phyloP scores from a whole-genome alignment of 2,888 invertebrate species.

The Drosophila peninsularis region DNA sequence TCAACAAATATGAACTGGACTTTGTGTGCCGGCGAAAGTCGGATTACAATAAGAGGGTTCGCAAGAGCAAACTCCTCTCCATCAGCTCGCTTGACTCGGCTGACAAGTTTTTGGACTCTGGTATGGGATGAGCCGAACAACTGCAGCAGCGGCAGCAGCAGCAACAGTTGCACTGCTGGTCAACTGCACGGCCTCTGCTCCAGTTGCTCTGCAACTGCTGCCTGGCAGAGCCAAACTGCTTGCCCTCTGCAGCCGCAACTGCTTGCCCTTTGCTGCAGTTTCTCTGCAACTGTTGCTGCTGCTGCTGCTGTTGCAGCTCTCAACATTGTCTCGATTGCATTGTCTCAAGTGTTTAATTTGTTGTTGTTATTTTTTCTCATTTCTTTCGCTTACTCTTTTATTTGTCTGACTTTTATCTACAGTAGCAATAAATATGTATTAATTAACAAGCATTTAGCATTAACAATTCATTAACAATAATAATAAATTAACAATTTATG shows the following conservation, averaged over 20 bases:
- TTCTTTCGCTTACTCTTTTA: slow-evolving; percentile 22
- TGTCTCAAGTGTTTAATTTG: neutral
- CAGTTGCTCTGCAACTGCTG: no score
- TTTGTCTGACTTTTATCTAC: slow-evolving; percentile 35
- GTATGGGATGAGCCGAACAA: no score
- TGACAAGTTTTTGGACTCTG: no score
- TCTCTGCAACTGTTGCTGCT: slow-evolving; percentile 5
- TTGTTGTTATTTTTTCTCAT: neutral
- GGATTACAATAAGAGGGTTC: neutral
- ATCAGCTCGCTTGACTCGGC: neutral
- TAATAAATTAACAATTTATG: slow-evolving; percentile 54
- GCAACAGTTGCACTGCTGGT: no score
- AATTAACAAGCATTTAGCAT: slow-evolving; percentile 66
- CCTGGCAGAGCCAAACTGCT: neutral
- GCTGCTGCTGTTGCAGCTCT: neutral
- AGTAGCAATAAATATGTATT: slow-evolving; percentile 68
- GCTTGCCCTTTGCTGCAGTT: slow-evolving; percentile 2
- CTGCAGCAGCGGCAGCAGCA: no score
- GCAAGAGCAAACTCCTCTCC: neutral
- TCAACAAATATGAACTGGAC: slow-evolving; percentile 66
- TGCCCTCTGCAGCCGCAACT: slow-evolving; percentile 1
- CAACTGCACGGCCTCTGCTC: no score
- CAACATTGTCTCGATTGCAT: neutral
- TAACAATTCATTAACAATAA: slow-evolving; percentile 72
- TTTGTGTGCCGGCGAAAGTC: neutral